A percentile compares a stretch with the other conserved stretches of the same genome.
These are phyloP conservation scores for Enteromius thamalakanensis DNA, from an alignment of 2,797 vertebrate species.

Conservation along the genomic window DNA sequence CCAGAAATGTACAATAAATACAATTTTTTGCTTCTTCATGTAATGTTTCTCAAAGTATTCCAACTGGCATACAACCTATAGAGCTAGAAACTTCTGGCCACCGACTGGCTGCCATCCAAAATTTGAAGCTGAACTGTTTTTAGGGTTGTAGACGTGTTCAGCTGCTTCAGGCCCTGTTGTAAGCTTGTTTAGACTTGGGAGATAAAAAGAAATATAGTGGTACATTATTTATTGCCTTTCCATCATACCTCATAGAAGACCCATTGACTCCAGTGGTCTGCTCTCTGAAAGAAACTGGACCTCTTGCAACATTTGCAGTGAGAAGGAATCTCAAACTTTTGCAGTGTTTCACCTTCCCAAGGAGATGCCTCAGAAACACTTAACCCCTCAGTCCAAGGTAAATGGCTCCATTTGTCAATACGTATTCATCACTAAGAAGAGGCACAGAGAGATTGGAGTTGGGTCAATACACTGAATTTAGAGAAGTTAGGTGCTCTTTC, in stretches of 20 bases:
- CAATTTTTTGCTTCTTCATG: not conserved
- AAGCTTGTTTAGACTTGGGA: not conserved
- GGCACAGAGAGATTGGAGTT: not conserved
- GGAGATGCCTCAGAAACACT: not conserved
- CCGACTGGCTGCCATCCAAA: not conserved
- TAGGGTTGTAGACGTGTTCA: not conserved
- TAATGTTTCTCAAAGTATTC: not conserved
- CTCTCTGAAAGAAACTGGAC: not conserved
- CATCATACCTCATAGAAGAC: constrained; percentile 29
- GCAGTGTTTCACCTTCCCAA: not conserved
- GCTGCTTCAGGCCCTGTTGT: not conserved
- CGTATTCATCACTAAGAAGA: constrained; percentile 18
- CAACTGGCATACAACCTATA: not conserved
- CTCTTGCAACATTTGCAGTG: not conserved
- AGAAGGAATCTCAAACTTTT: not conserved
- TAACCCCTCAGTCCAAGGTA: constrained; percentile 21
- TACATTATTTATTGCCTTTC: constrained; percentile 24
- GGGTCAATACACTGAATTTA: not conserved
- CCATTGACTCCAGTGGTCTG: not conserved
- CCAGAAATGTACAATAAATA: not conserved
- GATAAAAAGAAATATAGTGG: constrained; percentile 24
- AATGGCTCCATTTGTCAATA: constrained; percentile 19
- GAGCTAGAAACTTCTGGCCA: not conserved
- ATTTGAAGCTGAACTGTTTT: not conserved
- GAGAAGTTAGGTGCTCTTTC: constrained; percentile 22